Evolutionary conservation across 2,888 invertebrate genomes (phyloP).

Genomic region (Andrena chrysosceles): DNA sequence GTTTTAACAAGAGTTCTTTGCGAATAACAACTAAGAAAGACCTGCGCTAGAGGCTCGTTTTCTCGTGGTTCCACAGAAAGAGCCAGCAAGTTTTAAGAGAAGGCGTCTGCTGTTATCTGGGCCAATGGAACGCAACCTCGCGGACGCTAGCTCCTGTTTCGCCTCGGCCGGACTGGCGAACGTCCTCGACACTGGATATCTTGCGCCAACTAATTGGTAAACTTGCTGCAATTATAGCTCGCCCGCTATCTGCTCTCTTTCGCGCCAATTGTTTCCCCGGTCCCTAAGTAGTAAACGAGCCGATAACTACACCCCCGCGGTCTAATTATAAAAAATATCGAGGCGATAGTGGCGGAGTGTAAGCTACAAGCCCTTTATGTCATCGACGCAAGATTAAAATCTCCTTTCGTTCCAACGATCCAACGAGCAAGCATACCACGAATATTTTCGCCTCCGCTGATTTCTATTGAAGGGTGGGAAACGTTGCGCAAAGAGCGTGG

Average conservation of each 20-base stretch:
- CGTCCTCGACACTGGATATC: conserved; percentile 38
- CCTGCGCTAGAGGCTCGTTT: background rate
- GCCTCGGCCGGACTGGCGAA: conserved; percentile 27
- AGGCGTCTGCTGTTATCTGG: conserved; percentile 74
- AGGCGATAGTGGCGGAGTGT: background rate
- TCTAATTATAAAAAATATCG: conserved; percentile 22
- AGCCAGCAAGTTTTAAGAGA: conserved; percentile 24
- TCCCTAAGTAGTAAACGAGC: background rate
- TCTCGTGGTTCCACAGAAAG: background rate
- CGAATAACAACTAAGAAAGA: background rate
- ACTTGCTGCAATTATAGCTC: conserved; percentile 34
- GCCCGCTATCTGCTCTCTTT: conserved; percentile 8
- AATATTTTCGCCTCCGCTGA: background rate
- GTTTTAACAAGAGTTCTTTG: conserved; percentile 19
- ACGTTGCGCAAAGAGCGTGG: background rate
- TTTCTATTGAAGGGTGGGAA: too few relatives aligned
- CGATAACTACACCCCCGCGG: conserved; percentile 3
- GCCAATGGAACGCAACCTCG: conserved; percentile 77
- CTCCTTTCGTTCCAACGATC: background rate
- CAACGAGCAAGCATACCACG: background rate
- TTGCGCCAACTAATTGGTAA: conserved; percentile 42
- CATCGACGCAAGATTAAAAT: conserved; percentile 6
- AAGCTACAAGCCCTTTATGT: background rate
- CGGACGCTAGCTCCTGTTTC: conserved; percentile 30
- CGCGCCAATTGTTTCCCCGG: conserved; percentile 1